Percentiles rank a stretch among this genome's conserved stretches.
Conservation (phyloP, 2,888 invertebrate genomes). For the Eumerus sabulonum region DNA sequence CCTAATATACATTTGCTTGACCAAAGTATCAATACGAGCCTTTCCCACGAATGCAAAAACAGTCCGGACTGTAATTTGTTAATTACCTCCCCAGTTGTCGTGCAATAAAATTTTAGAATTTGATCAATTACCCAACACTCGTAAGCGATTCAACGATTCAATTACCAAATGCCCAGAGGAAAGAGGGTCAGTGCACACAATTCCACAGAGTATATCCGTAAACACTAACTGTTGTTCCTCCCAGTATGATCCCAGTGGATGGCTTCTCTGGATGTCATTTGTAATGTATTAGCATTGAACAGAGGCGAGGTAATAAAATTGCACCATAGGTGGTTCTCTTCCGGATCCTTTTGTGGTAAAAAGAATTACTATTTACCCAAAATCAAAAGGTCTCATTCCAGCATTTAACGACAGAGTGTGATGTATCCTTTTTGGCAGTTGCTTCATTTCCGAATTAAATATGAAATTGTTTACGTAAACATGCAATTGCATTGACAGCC, state of each 20-base stretch:
- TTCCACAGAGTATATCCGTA: slow-evolving; percentile 30
- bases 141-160: too few species aligned
- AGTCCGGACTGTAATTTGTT: too few species aligned
- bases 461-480: slow-evolving; percentile 68
- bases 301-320: slow-evolving; percentile 68
- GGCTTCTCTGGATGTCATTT: slow-evolving; percentile 57
- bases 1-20: too few species aligned
- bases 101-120: too few species aligned
- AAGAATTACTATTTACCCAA: slow-evolving; percentile 41
- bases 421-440: slow-evolving; percentile 61
- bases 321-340: slow-evolving; percentile 70
- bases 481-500: slow-evolving; percentile 49
- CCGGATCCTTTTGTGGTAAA: slow-evolving; percentile 67
- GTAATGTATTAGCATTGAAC: slow-evolving; percentile 58
- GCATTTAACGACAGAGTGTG: slow-evolving; percentile 48
- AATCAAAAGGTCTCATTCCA: slow-evolving; percentile 46
- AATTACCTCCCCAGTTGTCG: too few species aligned
- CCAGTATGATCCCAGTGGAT: slow-evolving; percentile 14
- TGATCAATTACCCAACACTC: too few species aligned
- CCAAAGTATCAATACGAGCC: too few species aligned
- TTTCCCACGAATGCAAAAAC: too few species aligned
- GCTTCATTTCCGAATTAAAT: slow-evolving; percentile 42
- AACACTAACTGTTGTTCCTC: slow-evolving; percentile 34
- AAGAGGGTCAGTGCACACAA: slow-evolving; percentile 63
- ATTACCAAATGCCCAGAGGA: slow-evolving; percentile 56